Base-by-base conservation (phyloP, 2,888 invertebrate genomes). In the Abrostola triplasia region DNA sequence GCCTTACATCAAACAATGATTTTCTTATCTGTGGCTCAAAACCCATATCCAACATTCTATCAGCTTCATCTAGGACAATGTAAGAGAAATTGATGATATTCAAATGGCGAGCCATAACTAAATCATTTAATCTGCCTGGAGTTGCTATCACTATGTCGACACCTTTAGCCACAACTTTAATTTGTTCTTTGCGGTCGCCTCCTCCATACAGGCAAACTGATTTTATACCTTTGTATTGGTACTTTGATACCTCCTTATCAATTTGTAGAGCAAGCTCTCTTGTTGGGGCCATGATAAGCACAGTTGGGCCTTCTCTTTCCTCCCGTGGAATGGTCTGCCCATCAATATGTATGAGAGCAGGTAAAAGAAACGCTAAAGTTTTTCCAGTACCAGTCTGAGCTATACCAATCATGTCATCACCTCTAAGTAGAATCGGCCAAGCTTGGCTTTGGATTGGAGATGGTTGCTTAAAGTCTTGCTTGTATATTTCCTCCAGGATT, bases 321-420 rank as follows among this genome's bases (percentile, higher is more conserved):
- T 96, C 95, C 40, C 97, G 93, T 0, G 98, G 97, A n/a, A 95
- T 95, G 36, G 95, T 94, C 89, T 99, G 99, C 0, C 96, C 96
- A 73, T 98, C 98, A 67, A 98, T 98, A 85, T 99, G 99, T 76
- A 99, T 97, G 78, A 99, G 95, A 10, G 98, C 99, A 8, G 99
- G 99, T 59, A 99, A 88, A 0, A 99, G 92, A 85, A 99, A 99
- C 0, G 99, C 99, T 62, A 99, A 93, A 0, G 99, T 99, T 93
- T 99, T 99, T 0, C 99, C 98, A 13, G 98, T 98, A 61, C 98
- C 98, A 6, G 98, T 98, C 92, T 99, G 99, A 0, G 99, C 99
- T 74, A 99, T 99, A 8, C 99, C 99, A 87, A 99, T 99, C 87
- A 99, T 91, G 91, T 99, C 99, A 84, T 97, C 96, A 0, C 99